Evolutionary conservation across 37 sponge, comb jelly and placozoan species (phyloP).

Genomic region (Halichondria panicea): DNA sequence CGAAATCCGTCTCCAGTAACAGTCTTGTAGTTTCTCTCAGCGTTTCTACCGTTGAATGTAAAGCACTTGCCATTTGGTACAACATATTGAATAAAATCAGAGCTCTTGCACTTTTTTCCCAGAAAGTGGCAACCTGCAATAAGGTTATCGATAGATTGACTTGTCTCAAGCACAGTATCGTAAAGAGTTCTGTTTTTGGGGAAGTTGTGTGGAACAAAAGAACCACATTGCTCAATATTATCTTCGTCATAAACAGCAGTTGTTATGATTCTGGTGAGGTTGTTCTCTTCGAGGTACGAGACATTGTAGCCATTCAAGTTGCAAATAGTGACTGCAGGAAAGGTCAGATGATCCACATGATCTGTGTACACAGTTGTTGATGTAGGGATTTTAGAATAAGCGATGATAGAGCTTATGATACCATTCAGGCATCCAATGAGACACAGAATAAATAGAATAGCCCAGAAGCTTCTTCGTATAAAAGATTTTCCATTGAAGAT

Average conservation of each 20-base stretch:
- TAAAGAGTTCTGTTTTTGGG: neutral
- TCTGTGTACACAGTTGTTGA: constrained; percentile 17
- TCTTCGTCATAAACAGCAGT: neutral
- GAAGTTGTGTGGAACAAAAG: neutral
- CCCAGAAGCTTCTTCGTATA: constrained; percentile 44
- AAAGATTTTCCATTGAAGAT: constrained; percentile 43
- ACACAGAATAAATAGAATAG: constrained; percentile 17
- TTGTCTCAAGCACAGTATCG: neutral
- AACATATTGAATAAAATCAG: constrained; percentile 10
- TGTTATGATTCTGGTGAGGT: constrained; percentile 7
- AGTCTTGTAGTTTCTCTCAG: neutral
- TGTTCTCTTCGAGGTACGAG: constrained; percentile 9
- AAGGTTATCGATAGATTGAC: constrained; percentile 14
- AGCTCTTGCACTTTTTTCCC: neutral
- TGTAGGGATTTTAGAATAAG: constrained; percentile 10
- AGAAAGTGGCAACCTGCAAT: constrained; percentile 5
- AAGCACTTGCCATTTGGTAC: constrained; percentile 14
- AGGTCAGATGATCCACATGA: neutral
- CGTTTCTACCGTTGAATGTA: constrained; percentile 29
- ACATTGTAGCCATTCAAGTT: constrained; percentile 24
- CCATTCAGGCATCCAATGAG: constrained; percentile 12
- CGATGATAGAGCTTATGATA: neutral
- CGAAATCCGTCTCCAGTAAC: constrained; percentile 17
- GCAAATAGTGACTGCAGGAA: constrained; percentile 51
- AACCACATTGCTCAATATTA: constrained; percentile 6